These are phyloP conservation scores for Dendrocincla fuliginosa DNA, from an alignment of 2,797 vertebrate species.

Conservation along the genomic window DNA sequence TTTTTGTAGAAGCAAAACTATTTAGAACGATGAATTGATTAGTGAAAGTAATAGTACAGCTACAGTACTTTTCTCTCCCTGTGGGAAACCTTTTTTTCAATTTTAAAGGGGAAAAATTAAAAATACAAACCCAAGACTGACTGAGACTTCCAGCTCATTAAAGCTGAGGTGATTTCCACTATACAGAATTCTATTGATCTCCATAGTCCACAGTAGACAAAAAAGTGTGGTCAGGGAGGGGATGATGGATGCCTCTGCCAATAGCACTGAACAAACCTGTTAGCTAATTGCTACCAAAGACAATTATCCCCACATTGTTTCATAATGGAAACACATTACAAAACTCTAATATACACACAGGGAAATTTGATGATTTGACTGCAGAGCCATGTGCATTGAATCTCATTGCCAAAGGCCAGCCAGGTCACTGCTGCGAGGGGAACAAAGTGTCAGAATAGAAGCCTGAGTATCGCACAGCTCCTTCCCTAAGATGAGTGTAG, in stretches of 20 bases:
- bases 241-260: conserved; percentile 94
- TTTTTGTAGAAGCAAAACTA: conserved; percentile 79
- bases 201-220: conserved; percentile 82
- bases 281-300: conserved; percentile 98
- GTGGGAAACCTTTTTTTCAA: conserved; percentile 67
- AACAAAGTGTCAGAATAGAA: conserved; percentile 84
- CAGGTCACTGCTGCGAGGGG: conserved; percentile 80
- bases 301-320: conserved; percentile 96
- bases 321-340: conserved; percentile 97
- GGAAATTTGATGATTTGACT: conserved; percentile 91
- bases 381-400: conserved; percentile 83
- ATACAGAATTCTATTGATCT: conserved; percentile 98
- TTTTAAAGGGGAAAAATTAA: conserved; percentile 82
- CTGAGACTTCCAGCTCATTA: conserved; percentile 87
- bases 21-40: conserved; percentile 89
- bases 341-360: conserved; percentile 93
- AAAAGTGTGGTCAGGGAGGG: conserved; percentile 83
- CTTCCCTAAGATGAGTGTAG: conserved; percentile 28
- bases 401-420: conserved; percentile 88
- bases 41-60: conserved; percentile 85
- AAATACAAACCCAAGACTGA: conserved; percentile 84
- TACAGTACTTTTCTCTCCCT: conserved; percentile 78
- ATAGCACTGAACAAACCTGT: conserved; percentile 95
- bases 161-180: conserved; percentile 91
- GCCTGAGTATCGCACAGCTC: conserved; percentile 71